Base-by-base conservation (phyloP, 2,888 invertebrate species). In the Campoplex nolae region DNA sequence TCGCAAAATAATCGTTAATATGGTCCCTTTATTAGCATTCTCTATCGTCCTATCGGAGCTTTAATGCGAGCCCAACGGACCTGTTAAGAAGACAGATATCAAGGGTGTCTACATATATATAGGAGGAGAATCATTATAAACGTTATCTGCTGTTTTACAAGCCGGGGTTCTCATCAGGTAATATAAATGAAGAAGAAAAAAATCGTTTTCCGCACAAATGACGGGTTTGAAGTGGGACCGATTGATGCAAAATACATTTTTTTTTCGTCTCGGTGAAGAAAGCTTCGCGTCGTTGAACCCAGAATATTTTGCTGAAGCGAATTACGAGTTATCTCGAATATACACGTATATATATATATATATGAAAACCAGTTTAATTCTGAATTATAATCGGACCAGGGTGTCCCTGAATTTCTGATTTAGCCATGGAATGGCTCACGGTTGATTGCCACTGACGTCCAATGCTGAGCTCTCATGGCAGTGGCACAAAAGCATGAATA, bases 381-480 rank as follows among this genome's bases (percentile, higher is more conserved):
- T 51, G 65, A 87, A 84, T 87, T 71, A 86, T 88, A 89, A 89
- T 88, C 88, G 85, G 75, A 62, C 74, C 83, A 62, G 81, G 78
- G 88, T 88, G 88, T 87, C 89, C 78, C 76, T 85, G 89, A 88
- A 88, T 90, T 90, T 89, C 84, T 86, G 88, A 87, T 90, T 89
- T 90, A 85, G 83, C 87, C 83, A 84, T 88, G 87, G 92, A 82
- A 58, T 81, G 77, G 82, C 86, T 92, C 91, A 92, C 82, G 88
- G 93, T 93, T 93, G 93, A 93, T 93, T 92, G 93, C 93, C 93
- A 93, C 93, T 93, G 94, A 94, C 92, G 92, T 92, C 93, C 92
- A 92, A 93, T 93, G 91, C 91, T 90, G 90, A 92, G 91, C 90
- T 87, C 90, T 88, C 88, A 90, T 91, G 92, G 92, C 92, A 91